Percentiles rank a stretch among this genome's conserved stretches.
These are phyloP conservation scores for Ornithoptera alexandrae DNA, from an alignment of 2,888 invertebrate species.

Conservation along the genomic window DNA sequence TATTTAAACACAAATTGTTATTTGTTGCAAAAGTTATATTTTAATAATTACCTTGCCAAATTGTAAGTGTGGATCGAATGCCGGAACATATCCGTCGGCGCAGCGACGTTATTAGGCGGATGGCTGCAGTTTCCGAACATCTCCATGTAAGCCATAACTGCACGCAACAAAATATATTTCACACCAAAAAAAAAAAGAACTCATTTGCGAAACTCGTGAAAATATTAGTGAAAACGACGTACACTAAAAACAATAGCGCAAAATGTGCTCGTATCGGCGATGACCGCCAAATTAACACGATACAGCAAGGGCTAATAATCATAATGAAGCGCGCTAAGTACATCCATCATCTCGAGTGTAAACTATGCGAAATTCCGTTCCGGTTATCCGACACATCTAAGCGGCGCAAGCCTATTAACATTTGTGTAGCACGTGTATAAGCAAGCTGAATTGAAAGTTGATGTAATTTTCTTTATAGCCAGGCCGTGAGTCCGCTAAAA, in stretches of 20 bases:
- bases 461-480: slow-evolving; percentile 37
- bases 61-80: slow-evolving; percentile 93
- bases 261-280: slow-evolving; percentile 41
- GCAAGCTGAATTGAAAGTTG: slow-evolving; percentile 38
- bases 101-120: slow-evolving; percentile 80
- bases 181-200: slow-evolving; percentile 21
- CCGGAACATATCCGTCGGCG: slow-evolving; percentile 87
- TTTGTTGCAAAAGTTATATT: background rate
- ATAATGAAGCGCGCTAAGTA: slow-evolving; percentile 66
- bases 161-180: slow-evolving; percentile 41
- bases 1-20: background rate
- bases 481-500: slow-evolving; percentile 54
- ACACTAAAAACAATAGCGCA: slow-evolving; percentile 33
- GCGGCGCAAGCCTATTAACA: slow-evolving; percentile 50
- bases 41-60: slow-evolving; percentile 63
- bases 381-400: slow-evolving; percentile 53
- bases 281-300: slow-evolving; percentile 48
- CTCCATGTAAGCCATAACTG: slow-evolving; percentile 98
- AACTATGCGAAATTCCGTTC: slow-evolving; percentile 56
- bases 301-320: slow-evolving; percentile 55
- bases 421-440: slow-evolving; percentile 33
- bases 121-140: slow-evolving; percentile 95
- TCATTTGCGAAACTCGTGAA: slow-evolving; percentile 8
- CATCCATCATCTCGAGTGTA: slow-evolving; percentile 59
- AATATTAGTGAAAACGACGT: slow-evolving; percentile 32